Evolutionary conservation across 1,140 invertebrate species (phyloP).

Genomic region (Pygmarrhopalites habei): DNA sequence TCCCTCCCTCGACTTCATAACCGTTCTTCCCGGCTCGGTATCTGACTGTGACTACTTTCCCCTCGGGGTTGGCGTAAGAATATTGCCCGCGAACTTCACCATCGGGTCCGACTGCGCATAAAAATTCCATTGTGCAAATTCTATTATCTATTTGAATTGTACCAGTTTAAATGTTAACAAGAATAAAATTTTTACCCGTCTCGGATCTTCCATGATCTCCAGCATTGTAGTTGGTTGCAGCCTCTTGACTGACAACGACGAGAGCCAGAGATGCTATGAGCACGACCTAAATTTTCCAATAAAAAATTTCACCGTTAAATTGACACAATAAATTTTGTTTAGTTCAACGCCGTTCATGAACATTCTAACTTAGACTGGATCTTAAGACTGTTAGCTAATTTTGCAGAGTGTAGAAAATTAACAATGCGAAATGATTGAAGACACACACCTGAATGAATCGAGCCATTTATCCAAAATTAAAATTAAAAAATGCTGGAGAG

Average conservation of each 20-base stretch:
- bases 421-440: not conserved
- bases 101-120: conserved; percentile 26
- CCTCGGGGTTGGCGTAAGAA: conserved; percentile 50
- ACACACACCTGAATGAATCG: conserved; percentile 6
- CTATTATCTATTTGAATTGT: no score
- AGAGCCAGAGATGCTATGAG: conserved; percentile 18
- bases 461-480: not conserved
- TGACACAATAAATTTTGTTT: not conserved
- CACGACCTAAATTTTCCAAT: conserved; percentile 15
- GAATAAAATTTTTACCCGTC: no score
- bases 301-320: not conserved
- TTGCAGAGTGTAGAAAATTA: no score
- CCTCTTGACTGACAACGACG: conserved; percentile 11
- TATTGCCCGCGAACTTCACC: conserved; percentile 45
- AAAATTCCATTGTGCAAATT: no score
- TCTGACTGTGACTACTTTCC: conserved; percentile 53
- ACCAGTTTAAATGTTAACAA: no score
- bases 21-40: conserved; percentile 60
- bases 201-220: conserved; percentile 26
- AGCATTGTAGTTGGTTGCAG: conserved; percentile 32
- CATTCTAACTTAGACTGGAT: not conserved
- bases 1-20: conserved; percentile 49
- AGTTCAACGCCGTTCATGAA: not conserved
- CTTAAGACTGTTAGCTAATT: no score
- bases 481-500: not conserved